Evolutionary conservation across 2,113 vertebrate species (phyloP), one percentile per base, ranked within the genome.

Genomic region (Onychorhynchus coronatus): DNA sequence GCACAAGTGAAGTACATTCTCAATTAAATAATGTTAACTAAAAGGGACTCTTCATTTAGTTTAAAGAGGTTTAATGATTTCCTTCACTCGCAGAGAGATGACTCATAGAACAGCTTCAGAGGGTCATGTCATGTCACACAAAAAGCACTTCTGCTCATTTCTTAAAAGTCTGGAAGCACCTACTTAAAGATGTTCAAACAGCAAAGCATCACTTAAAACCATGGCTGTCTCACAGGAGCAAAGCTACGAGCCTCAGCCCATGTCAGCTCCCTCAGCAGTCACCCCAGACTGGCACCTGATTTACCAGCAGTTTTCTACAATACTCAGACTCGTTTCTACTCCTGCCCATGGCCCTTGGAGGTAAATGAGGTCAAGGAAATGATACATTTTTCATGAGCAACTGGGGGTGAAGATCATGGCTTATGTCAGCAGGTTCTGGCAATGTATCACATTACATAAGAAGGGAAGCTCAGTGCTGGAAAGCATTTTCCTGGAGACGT

Each of bases 181-280:
- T 42, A 0, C 17, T 93, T 82, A 23, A 25, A 82, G 46, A 8
- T 6, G 22, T 5, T 65, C 37, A 33, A 16, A 7, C 5, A 63
- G 42, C 31, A 82, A 47, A 47, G 50, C 55, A 24, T 4, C 41
- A 21, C 35, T 75, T 24, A 5, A 41, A 71, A 8, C 30, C n/a
- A 3, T 0, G 8, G 12, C 14, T 71, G 33, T 1, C 23, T 13
- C 50, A 12, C 33, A 68, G 35, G 23, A 67, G 7, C 6, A 19
- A 37, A 55, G 24, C 21, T 3, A 23, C 0, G 0, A 42, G 37
- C 12, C 35, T 13, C 53, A 25, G 46, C 16, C 10, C 23, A 12
- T 5, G 24, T 15, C 11, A 11, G 2, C 44, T 55, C 31, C 30
- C 35, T 23, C 41, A 16, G 52, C 11, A n/a, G 30, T 11, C 75